Evolutionary conservation across 2,888 invertebrate species (phyloP).

Genomic region (Cylindroiulus punctatus): DNA sequence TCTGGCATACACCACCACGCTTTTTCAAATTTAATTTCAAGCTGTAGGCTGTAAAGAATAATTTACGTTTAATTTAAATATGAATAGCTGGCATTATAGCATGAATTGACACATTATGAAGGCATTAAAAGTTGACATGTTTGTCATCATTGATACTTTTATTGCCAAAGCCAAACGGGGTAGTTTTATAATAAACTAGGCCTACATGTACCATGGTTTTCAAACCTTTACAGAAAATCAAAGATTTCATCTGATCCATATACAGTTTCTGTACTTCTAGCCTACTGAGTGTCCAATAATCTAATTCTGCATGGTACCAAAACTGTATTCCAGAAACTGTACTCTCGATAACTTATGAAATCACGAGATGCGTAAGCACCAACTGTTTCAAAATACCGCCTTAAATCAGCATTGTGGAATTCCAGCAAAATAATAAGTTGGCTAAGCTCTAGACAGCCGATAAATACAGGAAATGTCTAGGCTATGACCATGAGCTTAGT

Average conservation of each 20-base stretch:
- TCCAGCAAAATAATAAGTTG: not conserved
- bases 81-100: too few relatives aligned
- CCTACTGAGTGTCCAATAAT: not conserved
- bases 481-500: not conserved
- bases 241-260: not conserved
- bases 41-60: not conserved
- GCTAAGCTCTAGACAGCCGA: not conserved
- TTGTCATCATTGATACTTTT: too few relatives aligned
- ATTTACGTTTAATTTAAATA: not conserved
- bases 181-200: too few relatives aligned
- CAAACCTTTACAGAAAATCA: not conserved
- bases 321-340: not conserved
- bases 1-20: not conserved
- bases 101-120: too few relatives aligned
- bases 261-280: too few relatives aligned
- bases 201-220: too few relatives aligned
- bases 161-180: too few relatives aligned
- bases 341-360: too few relatives aligned
- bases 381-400: not conserved
- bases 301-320: not conserved
- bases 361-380: too few relatives aligned
- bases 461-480: not conserved
- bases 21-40: not conserved
- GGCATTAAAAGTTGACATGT: too few relatives aligned
- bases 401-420: not conserved